These are phyloP conservation scores for Drosophila anomalata DNA, from an alignment of 2,888 invertebrate genomes.

Conservation along the genomic window DNA sequence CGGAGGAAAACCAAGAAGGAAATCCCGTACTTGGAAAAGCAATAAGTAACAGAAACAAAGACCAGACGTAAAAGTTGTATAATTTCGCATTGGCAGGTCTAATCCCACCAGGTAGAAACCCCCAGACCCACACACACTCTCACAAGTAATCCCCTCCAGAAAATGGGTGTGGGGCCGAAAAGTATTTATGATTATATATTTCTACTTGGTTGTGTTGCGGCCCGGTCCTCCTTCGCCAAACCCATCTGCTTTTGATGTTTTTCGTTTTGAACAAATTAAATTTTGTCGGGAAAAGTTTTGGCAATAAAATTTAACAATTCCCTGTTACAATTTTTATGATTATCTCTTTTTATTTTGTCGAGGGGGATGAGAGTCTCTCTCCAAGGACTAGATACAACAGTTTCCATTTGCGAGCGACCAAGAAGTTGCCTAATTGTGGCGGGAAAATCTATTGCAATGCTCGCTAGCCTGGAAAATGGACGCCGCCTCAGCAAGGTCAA, in stretches of 20 bases:
- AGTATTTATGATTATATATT: constrained; percentile 65
- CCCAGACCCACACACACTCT: constrained; percentile 34
- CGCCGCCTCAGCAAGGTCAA: constrained; percentile 63
- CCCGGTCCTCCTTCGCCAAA: constrained; percentile 26
- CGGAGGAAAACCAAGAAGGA: constrained; percentile 15
- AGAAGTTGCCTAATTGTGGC: constrained; percentile 76
- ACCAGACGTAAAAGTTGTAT: constrained; percentile 63
- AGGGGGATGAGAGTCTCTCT: not conserved
- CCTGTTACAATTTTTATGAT: constrained; percentile 69
- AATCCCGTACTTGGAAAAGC: constrained; percentile 59
- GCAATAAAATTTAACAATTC: constrained; percentile 74
- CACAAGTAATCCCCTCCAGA: constrained; percentile 35
- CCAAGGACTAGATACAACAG: constrained; percentile 14
- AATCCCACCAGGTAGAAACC: constrained; percentile 74
- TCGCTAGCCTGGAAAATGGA: constrained; percentile 34
- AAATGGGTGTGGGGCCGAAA: constrained; percentile 31
- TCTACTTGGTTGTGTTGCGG: constrained; percentile 20
- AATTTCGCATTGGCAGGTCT: constrained; percentile 76
- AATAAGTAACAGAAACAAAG: constrained; percentile 74
- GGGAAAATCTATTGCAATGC: constrained; percentile 67
- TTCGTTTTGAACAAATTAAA: constrained; percentile 57
- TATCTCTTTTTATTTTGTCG: constrained; percentile 56
- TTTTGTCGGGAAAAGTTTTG: constrained; percentile 53
- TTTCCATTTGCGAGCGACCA: constrained; percentile 48
- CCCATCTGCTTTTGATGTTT: constrained; percentile 78